phyloP scores from a whole-genome alignment of 2,113 vertebrate genomes.

The Nesoenas mayeri region DNA sequence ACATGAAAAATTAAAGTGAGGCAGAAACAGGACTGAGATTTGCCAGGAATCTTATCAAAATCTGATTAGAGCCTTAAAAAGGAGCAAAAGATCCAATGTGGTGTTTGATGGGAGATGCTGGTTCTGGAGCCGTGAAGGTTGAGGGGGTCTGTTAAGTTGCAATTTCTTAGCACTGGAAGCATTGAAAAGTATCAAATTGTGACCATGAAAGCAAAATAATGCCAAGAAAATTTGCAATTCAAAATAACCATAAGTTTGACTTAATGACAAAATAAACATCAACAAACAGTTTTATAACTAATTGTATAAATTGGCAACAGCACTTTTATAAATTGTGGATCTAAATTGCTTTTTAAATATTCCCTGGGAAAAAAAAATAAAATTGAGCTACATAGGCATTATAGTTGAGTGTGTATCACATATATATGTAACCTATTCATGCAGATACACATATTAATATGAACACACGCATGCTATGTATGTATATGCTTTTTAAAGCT shows the following conservation, averaged over 20 bases:
- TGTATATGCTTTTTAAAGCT: slow-evolving; percentile 11
- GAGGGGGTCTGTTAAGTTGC: background rate
- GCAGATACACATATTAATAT: background rate
- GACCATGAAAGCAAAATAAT: slow-evolving; percentile 21
- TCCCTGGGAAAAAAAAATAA: background rate
- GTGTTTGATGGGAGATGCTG: background rate
- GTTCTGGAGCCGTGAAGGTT: background rate
- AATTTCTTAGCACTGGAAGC: background rate
- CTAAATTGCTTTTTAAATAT: background rate
- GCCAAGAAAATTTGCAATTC: slow-evolving; percentile 5
- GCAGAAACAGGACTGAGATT: background rate
- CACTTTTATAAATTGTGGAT: background rate
- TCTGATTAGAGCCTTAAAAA: background rate
- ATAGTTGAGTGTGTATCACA: background rate
- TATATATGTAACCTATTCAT: background rate
- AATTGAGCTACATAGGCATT: background rate
- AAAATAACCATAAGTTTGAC: background rate
- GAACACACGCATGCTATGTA: background rate
- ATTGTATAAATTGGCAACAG: background rate
- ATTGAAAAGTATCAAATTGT: background rate
- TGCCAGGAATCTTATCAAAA: background rate
- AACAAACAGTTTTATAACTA: slow-evolving; percentile 4
- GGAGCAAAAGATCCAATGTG: background rate
- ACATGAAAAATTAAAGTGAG: background rate
- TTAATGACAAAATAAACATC: slow-evolving; percentile 9